Percentiles rank a stretch among this genome's conserved stretches.
Conservation (phyloP, 2,797 vertebrate genomes). For the Malurus splendens region DNA sequence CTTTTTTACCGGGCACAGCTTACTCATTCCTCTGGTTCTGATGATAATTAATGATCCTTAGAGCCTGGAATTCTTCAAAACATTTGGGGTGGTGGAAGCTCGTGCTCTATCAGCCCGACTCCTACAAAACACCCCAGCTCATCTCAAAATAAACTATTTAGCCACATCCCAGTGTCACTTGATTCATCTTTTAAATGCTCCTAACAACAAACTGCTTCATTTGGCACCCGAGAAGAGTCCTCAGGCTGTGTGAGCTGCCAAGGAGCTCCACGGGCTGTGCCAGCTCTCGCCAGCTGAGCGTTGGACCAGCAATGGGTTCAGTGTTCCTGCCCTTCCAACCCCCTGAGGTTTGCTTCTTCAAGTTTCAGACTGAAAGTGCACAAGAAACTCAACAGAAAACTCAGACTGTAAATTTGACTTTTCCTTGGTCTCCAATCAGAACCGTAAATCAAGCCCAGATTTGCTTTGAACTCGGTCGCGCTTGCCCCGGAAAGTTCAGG, state of each 20-base stretch:
- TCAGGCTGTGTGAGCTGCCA: not conserved
- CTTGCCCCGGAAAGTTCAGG: conserved; percentile 57
- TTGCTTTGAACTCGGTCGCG: conserved; percentile 60
- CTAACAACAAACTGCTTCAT: not conserved
- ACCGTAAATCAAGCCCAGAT: conserved; percentile 46
- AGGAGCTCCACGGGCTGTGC: not conserved
- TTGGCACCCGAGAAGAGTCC: conserved; percentile 1
- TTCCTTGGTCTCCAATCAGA: conserved; percentile 57
- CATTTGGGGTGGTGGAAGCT: not conserved
- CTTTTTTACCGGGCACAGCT: not conserved
- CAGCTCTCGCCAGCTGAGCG: conserved; percentile 25
- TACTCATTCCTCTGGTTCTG: not conserved
- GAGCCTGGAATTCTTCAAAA: too few species aligned
- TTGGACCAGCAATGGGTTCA: conserved; percentile 14
- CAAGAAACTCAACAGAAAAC: conserved; percentile 30
- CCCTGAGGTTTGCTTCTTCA: not conserved
- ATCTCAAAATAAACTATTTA: not conserved
- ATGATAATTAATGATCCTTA: not conserved
- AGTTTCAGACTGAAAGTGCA: not conserved
- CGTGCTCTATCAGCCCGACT: not conserved
- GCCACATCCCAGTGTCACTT: not conserved
- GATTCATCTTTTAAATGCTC: not conserved
- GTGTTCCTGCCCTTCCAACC: not conserved
- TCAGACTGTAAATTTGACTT: conserved; percentile 49
- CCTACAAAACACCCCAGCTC: not conserved